Evolutionary conservation across 2,888 invertebrate species (phyloP).

Genomic region (Xestia ashworthii): DNA sequence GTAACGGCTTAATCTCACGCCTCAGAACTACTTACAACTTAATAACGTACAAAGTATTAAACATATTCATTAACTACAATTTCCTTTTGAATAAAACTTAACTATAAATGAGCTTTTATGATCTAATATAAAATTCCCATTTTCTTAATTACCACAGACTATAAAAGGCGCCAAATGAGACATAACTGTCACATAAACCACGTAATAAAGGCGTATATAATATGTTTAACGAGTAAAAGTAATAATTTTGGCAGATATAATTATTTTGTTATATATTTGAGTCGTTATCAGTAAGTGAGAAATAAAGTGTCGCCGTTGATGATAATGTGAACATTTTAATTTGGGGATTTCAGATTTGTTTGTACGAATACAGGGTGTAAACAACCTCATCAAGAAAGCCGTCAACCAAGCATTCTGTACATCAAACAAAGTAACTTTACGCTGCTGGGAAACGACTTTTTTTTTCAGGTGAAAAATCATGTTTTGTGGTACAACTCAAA

Average conservation of each 20-base stretch:
- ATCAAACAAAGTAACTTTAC: too few species aligned
- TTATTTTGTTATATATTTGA: constrained; percentile 40
- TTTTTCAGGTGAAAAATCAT: too few species aligned
- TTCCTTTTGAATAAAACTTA: constrained; percentile 53
- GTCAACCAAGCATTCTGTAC: too few species aligned
- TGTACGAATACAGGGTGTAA: neutral
- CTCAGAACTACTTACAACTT: neutral
- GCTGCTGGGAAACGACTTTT: too few species aligned
- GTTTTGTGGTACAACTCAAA: too few species aligned
- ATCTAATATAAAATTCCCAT: constrained; percentile 65
- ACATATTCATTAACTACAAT: constrained; percentile 26
- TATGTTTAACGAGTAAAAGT: constrained; percentile 56
- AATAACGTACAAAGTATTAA: constrained; percentile 6
- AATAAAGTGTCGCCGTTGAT: neutral
- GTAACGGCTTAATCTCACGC: neutral
- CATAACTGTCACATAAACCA: constrained; percentile 64
- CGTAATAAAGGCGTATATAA: constrained; percentile 48
- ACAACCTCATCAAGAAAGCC: too few species aligned
- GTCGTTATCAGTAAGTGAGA: constrained; percentile 17
- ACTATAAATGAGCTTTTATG: constrained; percentile 55
- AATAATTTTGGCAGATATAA: constrained; percentile 41
- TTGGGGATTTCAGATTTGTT: neutral
- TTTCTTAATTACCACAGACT: constrained; percentile 65
- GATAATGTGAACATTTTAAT: neutral
- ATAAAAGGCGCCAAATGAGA: constrained; percentile 64